These are phyloP conservation scores for Tupaia chinensis DNA, from an alignment of 2,113 vertebrate genomes.

Conservation along the genomic window DNA sequence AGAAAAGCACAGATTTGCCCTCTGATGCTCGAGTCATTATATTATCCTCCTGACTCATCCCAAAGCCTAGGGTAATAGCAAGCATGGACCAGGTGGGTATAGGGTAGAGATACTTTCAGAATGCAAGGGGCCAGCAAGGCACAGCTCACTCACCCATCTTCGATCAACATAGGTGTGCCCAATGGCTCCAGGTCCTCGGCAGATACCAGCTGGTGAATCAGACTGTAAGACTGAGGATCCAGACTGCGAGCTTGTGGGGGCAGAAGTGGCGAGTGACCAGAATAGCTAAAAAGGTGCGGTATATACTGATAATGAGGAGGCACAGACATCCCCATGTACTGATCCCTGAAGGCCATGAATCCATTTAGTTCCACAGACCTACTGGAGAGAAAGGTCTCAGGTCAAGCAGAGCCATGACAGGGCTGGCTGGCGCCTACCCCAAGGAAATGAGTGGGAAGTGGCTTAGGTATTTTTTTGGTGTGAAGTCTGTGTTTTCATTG, in stretches of 20 bases:
- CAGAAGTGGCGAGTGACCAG: conserved; percentile 93
- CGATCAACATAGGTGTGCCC: conserved; percentile 97
- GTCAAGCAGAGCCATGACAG: conserved; percentile 48
- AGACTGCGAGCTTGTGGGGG: conserved; percentile 93
- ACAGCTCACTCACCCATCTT: conserved; percentile 93
- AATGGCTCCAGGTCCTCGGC: conserved; percentile 96
- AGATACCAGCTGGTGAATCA: conserved; percentile 96
- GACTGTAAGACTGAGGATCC: conserved; percentile 95
- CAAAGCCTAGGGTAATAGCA: not conserved
- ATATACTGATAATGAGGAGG: conserved; percentile 96
- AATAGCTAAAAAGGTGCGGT: conserved; percentile 97
- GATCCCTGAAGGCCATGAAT: conserved; percentile 95
- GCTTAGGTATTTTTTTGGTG: not conserved
- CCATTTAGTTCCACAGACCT: conserved; percentile 97
- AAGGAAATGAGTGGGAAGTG: conserved; percentile 18
- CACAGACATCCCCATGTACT: conserved; percentile 95
- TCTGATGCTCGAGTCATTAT: not conserved
- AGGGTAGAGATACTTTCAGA: not conserved
- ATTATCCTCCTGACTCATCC: not conserved
- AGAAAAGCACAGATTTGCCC: not conserved
- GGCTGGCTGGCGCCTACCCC: not conserved
- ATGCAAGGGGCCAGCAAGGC: not conserved
- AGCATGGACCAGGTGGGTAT: not conserved
- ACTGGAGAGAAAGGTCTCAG: conserved; percentile 84
- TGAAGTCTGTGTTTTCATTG: conserved; percentile 1